Evolutionary conservation across 2,113 vertebrate genomes (phyloP).

Genomic region (Sturnira hondurensis): DNA sequence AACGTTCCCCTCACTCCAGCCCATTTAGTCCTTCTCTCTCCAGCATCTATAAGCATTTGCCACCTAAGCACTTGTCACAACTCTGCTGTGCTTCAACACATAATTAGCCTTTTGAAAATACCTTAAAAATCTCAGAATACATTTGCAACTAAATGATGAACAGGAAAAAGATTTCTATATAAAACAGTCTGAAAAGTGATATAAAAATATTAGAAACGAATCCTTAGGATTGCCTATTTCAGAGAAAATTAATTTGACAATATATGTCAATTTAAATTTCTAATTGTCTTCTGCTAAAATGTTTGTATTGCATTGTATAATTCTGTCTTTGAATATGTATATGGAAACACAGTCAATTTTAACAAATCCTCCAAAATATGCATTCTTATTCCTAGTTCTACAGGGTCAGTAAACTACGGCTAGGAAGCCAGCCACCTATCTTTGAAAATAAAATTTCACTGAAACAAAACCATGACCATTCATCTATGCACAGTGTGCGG

Average conservation of each 20-base stretch:
- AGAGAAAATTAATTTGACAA: background rate
- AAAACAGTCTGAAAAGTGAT: background rate
- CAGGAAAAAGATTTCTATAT: background rate
- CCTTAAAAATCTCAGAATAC: background rate
- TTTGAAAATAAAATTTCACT: background rate
- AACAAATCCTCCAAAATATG: background rate
- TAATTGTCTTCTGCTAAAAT: background rate
- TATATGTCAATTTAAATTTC: background rate
- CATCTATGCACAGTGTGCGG: background rate
- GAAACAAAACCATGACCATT: background rate
- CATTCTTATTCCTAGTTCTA: background rate
- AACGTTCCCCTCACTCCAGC: background rate
- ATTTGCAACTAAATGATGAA: background rate
- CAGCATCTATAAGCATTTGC: background rate
- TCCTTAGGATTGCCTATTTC: background rate
- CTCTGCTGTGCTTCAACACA: background rate
- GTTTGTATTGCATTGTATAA: background rate
- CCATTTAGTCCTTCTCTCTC: background rate
- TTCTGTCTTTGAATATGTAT: background rate
- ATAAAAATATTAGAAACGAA: background rate
- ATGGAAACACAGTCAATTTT: background rate
- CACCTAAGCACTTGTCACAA: background rate
- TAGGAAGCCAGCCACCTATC: background rate
- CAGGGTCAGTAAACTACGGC: background rate
- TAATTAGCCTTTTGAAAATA: slow-evolving; percentile 6